These are phyloP conservation scores for Neoarius graeffei DNA, from an alignment of 2,113 vertebrate genomes.

Conservation along the genomic window DNA sequence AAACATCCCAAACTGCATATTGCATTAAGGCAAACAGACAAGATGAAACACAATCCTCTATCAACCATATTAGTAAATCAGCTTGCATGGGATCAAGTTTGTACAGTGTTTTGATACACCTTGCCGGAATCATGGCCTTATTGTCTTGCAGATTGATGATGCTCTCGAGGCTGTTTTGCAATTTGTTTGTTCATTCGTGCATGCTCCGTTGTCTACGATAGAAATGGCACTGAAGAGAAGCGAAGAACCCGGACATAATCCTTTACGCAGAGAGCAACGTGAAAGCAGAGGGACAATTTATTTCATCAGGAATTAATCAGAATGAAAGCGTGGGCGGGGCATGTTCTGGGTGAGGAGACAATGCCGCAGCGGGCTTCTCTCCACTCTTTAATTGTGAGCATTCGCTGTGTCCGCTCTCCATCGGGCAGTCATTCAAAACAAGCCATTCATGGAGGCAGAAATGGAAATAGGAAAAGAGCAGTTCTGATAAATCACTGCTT, in stretches of 20 bases:
- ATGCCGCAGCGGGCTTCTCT: conserved; percentile 31
- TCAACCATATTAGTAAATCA: neutral
- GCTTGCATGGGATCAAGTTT: neutral
- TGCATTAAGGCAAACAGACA: neutral
- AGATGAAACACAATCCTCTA: too few relatives aligned
- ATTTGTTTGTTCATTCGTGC: conserved; percentile 9
- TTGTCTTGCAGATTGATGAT: neutral
- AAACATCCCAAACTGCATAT: neutral
- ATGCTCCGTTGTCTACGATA: neutral
- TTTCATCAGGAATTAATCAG: conserved; percentile 56
- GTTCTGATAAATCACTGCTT: conserved; percentile 37
- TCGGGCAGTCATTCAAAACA: conserved; percentile 50
- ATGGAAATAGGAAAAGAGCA: conserved; percentile 41
- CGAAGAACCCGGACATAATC: conserved; percentile 44
- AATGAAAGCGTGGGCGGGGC: conserved; percentile 44
- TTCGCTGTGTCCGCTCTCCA: conserved; percentile 40
- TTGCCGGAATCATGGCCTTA: neutral
- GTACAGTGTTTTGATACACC: neutral
- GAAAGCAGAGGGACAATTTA: conserved; percentile 47
- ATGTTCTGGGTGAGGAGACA: conserved; percentile 49
- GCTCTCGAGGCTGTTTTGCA: neutral
- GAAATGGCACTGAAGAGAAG: conserved; percentile 7
- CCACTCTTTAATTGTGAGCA: conserved; percentile 55
- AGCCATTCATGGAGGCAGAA: conserved; percentile 44
- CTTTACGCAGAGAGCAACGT: conserved; percentile 42